A percentile compares a stretch with the other conserved stretches of the same genome.
Conservation (phyloP, 1,140 invertebrate species). For the Bombyx mandarina region DNA sequence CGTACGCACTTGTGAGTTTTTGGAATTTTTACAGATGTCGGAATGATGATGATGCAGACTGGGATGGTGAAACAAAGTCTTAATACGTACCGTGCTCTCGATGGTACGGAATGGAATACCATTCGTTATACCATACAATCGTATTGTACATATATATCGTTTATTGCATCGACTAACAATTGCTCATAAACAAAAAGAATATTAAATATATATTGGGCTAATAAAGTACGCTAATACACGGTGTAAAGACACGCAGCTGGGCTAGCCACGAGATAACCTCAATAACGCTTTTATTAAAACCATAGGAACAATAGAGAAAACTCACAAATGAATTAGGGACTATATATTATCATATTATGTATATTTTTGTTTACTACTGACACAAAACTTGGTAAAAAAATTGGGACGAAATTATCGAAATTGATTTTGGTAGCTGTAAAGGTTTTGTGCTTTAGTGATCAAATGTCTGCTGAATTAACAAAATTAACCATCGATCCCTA, state of each 20-base stretch:
- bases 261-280: slow-evolving; percentile 45
- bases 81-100: slow-evolving; percentile 83
- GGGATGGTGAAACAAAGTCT: slow-evolving; percentile 90
- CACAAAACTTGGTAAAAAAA: too few species aligned
- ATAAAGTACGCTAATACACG: slow-evolving; percentile 56
- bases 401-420: too few species aligned
- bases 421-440: too few species aligned
- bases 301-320: too few species aligned
- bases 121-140: slow-evolving; percentile 42
- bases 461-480: slow-evolving; percentile 11
- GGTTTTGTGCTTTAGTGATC: slow-evolving; percentile 21
- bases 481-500: slow-evolving; percentile 5
- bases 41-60: slow-evolving; percentile 95
- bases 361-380: neutral
- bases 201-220: slow-evolving; percentile 36
- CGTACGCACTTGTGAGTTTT: slow-evolving; percentile 71
- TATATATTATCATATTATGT: too few species aligned
- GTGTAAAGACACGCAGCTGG: slow-evolving; percentile 39
- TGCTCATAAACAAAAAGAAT: slow-evolving; percentile 31
- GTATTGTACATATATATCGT: slow-evolving; percentile 58
- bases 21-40: slow-evolving; percentile 89
- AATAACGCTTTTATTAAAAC: slow-evolving; percentile 1
- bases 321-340: too few species aligned
- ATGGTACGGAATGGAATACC: slow-evolving; percentile 77
- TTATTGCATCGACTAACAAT: slow-evolving; percentile 66